Percentiles rank a stretch among this genome's conserved stretches.
Conservation (phyloP, 2,888 invertebrate species). For the Watsonalla cultraria region DNA sequence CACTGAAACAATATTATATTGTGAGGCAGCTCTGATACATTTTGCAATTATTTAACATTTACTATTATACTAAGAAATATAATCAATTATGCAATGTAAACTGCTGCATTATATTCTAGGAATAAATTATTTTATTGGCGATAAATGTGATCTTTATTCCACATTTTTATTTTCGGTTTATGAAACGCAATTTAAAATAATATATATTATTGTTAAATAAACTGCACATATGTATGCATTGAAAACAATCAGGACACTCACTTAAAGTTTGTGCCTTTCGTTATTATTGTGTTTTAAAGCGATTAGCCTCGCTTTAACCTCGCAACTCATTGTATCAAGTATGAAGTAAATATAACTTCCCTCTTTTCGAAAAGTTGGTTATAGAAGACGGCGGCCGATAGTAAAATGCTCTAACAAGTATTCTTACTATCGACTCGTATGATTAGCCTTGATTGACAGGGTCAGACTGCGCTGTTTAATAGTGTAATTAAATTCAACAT, state of each 20-base stretch:
- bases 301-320: no score
- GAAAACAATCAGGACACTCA: slow-evolving; percentile 16
- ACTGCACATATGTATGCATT: not conserved
- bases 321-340: no score
- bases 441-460: slow-evolving; percentile 74
- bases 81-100: not conserved
- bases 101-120: not conserved
- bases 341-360: no score
- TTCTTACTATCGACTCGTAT: slow-evolving; percentile 16
- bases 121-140: not conserved
- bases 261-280: slow-evolving; percentile 37
- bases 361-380: no score
- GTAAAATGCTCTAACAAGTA: slow-evolving; percentile 1
- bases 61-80: not conserved
- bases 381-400: no score
- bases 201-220: not conserved
- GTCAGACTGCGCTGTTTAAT: slow-evolving; percentile 66
- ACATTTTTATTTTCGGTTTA: not conserved
- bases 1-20: not conserved
- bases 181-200: not conserved
- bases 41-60: not conserved
- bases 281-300: slow-evolving; percentile 10
- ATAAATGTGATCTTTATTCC: not conserved
- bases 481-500: slow-evolving; percentile 64
- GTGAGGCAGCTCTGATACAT: not conserved